These are phyloP conservation scores for Acanthiza pusilla DNA, from an alignment of 2,797 vertebrate genomes.

Conservation along the genomic window DNA sequence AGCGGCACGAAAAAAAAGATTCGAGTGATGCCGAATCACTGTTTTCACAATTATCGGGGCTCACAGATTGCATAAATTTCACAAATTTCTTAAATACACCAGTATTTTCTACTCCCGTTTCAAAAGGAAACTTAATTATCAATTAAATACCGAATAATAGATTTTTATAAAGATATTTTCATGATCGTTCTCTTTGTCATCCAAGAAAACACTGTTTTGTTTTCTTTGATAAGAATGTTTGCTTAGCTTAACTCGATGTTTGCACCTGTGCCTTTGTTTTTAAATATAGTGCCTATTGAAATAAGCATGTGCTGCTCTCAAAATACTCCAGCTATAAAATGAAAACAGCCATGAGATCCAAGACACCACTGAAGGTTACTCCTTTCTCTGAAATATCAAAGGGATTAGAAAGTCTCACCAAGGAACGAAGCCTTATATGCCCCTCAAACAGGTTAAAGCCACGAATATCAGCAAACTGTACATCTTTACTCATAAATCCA, in stretches of 20 bases:
- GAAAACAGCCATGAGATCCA: background rate
- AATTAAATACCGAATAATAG: background rate
- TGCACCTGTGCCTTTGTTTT: background rate
- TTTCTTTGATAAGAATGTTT: background rate
- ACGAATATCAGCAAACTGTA: background rate
- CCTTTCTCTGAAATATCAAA: background rate
- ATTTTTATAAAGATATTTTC: background rate
- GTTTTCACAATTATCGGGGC: background rate
- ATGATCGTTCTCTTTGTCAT: accelerated
- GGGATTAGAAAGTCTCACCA: background rate
- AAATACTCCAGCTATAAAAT: background rate
- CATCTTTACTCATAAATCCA: background rate
- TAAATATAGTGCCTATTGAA: background rate
- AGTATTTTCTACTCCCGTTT: background rate
- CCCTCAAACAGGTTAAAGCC: background rate
- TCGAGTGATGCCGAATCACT: accelerated
- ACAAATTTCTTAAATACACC: background rate
- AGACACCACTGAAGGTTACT: background rate
- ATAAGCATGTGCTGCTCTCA: background rate
- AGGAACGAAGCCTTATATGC: background rate
- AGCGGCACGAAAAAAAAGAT: accelerated
- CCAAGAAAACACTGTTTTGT: background rate
- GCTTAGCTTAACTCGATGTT: background rate
- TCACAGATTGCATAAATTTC: background rate
- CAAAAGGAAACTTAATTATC: background rate